phyloP scores from a whole-genome alignment of 37 sponge, comb jelly and placozoan genomes.

The Chondrilla cf. caribensis region DNA sequence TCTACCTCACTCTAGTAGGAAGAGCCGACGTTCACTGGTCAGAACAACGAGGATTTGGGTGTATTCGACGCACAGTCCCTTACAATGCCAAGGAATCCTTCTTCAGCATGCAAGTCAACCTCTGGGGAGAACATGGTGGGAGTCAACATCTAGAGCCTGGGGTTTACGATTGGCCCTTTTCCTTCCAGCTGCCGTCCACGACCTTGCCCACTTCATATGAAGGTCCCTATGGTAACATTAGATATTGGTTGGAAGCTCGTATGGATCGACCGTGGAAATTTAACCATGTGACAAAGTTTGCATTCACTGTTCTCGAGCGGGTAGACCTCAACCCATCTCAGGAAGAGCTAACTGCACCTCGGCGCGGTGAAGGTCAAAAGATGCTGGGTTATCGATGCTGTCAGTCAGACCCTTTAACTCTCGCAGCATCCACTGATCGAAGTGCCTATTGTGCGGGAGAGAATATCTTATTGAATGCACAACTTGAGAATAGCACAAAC shows the following conservation, averaged over 20 bases:
- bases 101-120: slow-evolving; percentile 19
- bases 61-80: neutral
- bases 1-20: slow-evolving; percentile 18
- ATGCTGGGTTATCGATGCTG: slow-evolving; percentile 71
- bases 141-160: slow-evolving; percentile 26
- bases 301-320: slow-evolving; percentile 34
- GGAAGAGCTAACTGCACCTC: slow-evolving; percentile 9
- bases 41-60: slow-evolving; percentile 8
- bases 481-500: slow-evolving; percentile 43
- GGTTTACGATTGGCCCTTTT: slow-evolving; percentile 34
- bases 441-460: slow-evolving; percentile 56
- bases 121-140: neutral
- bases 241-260: slow-evolving; percentile 44
- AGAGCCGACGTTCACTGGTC: slow-evolving; percentile 33
- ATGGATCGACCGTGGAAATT: slow-evolving; percentile 48
- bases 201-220: slow-evolving; percentile 27
- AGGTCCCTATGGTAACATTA: slow-evolving; percentile 36
- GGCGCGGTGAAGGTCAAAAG: slow-evolving; percentile 38
- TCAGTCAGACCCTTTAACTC: slow-evolving; percentile 47
- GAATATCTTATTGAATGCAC: slow-evolving; percentile 23
- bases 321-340: slow-evolving; percentile 45
- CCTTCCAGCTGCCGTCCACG: slow-evolving; percentile 16
- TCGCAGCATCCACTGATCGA: slow-evolving; percentile 37
- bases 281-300: slow-evolving; percentile 19
- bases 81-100: slow-evolving; percentile 3